phyloP scores from a whole-genome alignment of 64 coral and sea anemone genomes.

The Montipora capricornis region DNA sequence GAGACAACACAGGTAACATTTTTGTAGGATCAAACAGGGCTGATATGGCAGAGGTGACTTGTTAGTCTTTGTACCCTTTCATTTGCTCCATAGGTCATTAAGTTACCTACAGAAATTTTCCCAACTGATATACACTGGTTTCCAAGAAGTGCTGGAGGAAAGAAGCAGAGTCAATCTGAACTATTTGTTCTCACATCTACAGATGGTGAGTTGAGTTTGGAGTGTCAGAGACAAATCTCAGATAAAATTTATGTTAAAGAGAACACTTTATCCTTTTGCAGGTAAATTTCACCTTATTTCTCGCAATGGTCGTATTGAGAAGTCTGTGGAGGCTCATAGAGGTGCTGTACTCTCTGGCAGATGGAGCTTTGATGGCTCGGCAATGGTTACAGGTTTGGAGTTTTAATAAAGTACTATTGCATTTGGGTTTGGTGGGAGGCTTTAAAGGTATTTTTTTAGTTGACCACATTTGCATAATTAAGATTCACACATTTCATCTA shows the following conservation, averaged over 20 bases:
- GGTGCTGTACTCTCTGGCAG: slow-evolving; percentile 95
- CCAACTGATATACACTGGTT: slow-evolving; percentile 97
- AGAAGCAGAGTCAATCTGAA: slow-evolving; percentile 91
- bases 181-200: slow-evolving; percentile 94
- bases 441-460: no score
- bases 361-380: slow-evolving; percentile 97
- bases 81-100: slow-evolving; percentile 49
- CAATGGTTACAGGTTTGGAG: slow-evolving; percentile 88
- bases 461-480: no score
- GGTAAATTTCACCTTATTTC: slow-evolving; percentile 98
- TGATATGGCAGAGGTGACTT: not conserved
- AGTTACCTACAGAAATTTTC: slow-evolving; percentile 84
- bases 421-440: no score
- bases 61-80: not conserved
- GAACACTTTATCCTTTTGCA: not conserved
- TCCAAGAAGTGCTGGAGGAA: slow-evolving; percentile 84
- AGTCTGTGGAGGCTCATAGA: slow-evolving; percentile 97
- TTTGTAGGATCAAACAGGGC: not conserved
- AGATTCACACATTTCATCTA: no score
- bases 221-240: not conserved
- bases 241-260: not conserved
- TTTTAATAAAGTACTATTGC: not conserved
- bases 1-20: slow-evolving; percentile 38
- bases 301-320: slow-evolving; percentile 94
- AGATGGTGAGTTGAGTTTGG: slow-evolving; percentile 70